phyloP scores from a whole-genome alignment of 2,888 invertebrate genomes.

The Campoletis raptor region DNA sequence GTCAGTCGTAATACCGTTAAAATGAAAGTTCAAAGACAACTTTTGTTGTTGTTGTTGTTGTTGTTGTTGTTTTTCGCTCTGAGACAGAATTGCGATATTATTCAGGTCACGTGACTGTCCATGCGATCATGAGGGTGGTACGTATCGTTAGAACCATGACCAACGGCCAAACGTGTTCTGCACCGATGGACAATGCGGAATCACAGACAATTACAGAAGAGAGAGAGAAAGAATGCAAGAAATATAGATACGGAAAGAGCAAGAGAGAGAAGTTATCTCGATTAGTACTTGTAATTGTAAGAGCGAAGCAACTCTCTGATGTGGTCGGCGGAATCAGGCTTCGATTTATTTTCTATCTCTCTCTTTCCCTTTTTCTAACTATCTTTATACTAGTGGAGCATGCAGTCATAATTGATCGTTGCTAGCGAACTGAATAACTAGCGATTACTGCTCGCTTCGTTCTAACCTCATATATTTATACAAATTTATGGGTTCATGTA shows the following conservation, averaged over 20 bases:
- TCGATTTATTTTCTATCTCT: background rate
- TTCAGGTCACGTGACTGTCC: slow-evolving; percentile 65
- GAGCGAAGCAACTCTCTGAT: slow-evolving; percentile 44
- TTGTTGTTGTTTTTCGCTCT: background rate
- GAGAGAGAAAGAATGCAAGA: slow-evolving; percentile 19
- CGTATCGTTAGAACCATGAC: slow-evolving; percentile 39
- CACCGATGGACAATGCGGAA: slow-evolving; percentile 69
- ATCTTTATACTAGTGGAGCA: slow-evolving; percentile 41
- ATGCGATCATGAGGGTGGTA: slow-evolving; percentile 37
- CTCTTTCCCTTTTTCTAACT: background rate
- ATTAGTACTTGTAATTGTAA: slow-evolving; percentile 64
- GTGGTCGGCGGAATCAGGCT: slow-evolving; percentile 36
- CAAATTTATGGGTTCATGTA: background rate
- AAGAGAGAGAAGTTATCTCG: slow-evolving; percentile 35
- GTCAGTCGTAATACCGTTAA: background rate
- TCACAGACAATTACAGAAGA: slow-evolving; percentile 69
- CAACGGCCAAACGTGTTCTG: slow-evolving; percentile 63
- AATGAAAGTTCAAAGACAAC: background rate
- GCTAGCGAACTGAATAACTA: slow-evolving; percentile 53
- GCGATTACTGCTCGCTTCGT: slow-evolving; percentile 56
- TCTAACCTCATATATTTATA: background rate
- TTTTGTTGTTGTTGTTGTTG: slow-evolving; percentile 5
- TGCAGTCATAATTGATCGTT: slow-evolving; percentile 71
- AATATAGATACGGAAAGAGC: background rate
- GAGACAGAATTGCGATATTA: slow-evolving; percentile 28